Percentiles rank a stretch among this genome's conserved stretches.
phyloP scores from a whole-genome alignment of 2,113 vertebrate species.

The Strigops habroptila region DNA sequence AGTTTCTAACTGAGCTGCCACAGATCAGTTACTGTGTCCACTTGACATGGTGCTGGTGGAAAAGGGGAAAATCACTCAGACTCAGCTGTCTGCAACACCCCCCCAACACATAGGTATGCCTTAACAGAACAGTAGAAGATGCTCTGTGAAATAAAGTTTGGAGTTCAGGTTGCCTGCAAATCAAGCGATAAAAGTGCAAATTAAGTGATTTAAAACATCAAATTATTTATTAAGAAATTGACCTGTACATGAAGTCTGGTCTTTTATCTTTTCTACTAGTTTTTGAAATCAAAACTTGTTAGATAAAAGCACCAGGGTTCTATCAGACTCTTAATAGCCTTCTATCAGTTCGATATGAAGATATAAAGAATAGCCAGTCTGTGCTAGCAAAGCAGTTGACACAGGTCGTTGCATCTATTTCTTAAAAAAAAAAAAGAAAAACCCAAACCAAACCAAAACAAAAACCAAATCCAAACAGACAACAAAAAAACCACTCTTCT shows the following conservation, averaged over 20 bases:
- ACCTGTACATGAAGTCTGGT: neutral
- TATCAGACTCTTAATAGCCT: neutral
- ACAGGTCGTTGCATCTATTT: fast-evolving
- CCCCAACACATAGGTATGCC: fast-evolving
- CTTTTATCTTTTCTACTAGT: neutral
- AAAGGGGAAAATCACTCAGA: neutral
- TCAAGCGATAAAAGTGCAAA: neutral
- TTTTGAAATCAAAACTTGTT: neutral
- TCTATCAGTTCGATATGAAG: neutral
- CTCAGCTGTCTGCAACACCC: fast-evolving
- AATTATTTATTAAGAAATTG: neutral
- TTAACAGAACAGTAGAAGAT: neutral
- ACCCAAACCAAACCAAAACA: neutral
- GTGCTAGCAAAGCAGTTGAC: neutral
- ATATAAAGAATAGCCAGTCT: neutral
- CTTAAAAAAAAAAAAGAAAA: neutral
- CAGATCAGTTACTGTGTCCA: neutral
- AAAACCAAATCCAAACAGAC: neutral
- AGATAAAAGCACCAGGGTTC: neutral
- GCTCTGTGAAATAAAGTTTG: neutral
- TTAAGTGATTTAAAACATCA: neutral
- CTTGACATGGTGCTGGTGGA: neutral
- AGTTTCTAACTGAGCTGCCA: neutral
- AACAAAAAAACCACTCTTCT: neutral
- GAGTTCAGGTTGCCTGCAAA: neutral